Base-by-base conservation (phyloP, 2,888 invertebrate genomes). In the Callinectes sapidus region DNA sequence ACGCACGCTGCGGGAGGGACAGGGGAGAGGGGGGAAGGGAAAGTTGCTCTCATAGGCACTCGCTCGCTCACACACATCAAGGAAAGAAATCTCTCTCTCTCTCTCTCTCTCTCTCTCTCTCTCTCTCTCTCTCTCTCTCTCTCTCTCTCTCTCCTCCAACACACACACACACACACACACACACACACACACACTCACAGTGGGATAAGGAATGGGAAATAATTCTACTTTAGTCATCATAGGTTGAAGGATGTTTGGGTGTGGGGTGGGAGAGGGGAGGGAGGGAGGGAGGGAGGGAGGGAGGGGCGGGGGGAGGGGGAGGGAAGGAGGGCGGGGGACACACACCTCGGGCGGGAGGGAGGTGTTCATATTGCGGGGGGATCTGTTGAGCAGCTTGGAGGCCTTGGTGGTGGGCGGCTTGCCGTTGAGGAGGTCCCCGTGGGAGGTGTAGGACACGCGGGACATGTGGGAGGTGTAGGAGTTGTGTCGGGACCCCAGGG, bases 381-480 rank as follows among this genome's bases (percentile, higher is more conserved):
- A 95, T 71, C 95, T 95, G 91, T 95, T 97, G 94, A 98, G 97
- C 95, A 98, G 96, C 95, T 97, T 97, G 95, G 97, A 97, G 96
- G 98, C 98, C 96, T 98, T 98, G 95, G 98, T 98, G 96, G 98
- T 91, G 87, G 93, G 95, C 35, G 96, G 96, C 91, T 97, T 96
- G 95, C 98, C 98, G 95, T 97, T 97, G 95, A 98, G 96, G 95
- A 98, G 96, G 96, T 99, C 99, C 90, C 98, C 98, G 96, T 99
- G 98, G 66, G 99, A 99, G 95, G 98, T 98, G 96, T 99, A 99
- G 93, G 99, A 98, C 95, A 98, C 97, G 95, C 98, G 97, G 93
- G 98, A 98, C 95, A 98, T 98, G 96, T 99, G 99, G 94, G 99
- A 99, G 95, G 98, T 98, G 96, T 99, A 98, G 95, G 98, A 99